Evolutionary conservation across 2,797 vertebrate genomes (phyloP), one percentile per base, ranked within the genome.

Genomic region (Silurus lanzhouensis): DNA sequence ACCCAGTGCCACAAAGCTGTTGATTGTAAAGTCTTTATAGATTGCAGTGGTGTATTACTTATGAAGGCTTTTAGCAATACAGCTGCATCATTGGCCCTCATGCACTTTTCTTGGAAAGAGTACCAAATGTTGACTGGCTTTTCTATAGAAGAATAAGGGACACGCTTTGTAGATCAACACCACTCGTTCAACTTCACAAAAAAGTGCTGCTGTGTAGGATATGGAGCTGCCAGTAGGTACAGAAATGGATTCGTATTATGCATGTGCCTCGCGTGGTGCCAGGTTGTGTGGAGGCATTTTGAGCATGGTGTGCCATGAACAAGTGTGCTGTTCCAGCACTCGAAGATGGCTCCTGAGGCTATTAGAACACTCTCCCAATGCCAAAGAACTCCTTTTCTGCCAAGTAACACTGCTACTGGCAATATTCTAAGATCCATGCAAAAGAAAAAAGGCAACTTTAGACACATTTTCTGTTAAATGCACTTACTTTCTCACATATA

Each of bases 251-350:
- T 67, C 48, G 8, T 61, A 71, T 80, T 80, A 81, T 74, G 22
- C 81, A 67, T 87, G 81, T 87, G 75, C 72, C 63, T n/a, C 66
- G 67, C 76, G 70, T 66, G 79, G 83, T 76, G 89, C 52, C 83
- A 88, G 89, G 84, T 74, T 84, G 72, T 88, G 84, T 87, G 83
- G 88, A 85, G 85, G 85, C 86, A 88, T 90, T 83, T 81, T 88
- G 70, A 85, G 78, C 78, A 82, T 81, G 67, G 85, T 85, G 63
- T 88, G 76, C 81, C 57, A 68, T 55, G 71, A 83, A 83, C 74
- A 78, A 88, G 79, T 20, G 64, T 84, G 75, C 83, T 52, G 64
- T 78, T 89, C 85, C 87, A 90, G 63, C 13, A 81, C 84, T 81
- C 70, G 75, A 89, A 80, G 88, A 83, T 88, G 64, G 81, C 67